A percentile compares a stretch with the other conserved stretches of the same genome.
Evolutionary conservation across 2,888 invertebrate species (phyloP).

Genomic region (Ommatoiulus sabulosus): DNA sequence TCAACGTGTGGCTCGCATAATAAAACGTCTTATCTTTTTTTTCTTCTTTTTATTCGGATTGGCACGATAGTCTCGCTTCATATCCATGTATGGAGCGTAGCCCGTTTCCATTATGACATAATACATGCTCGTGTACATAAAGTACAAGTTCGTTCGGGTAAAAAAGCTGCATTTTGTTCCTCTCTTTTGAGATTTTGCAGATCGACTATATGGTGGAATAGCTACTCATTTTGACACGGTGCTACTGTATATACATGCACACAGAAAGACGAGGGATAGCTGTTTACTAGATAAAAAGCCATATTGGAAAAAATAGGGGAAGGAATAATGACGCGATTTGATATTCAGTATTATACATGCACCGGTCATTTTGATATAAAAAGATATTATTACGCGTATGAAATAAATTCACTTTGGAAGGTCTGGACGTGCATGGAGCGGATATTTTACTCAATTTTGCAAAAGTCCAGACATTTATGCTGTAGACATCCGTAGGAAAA

Average conservation of each 20-base stretch:
- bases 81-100: neutral
- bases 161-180: neutral
- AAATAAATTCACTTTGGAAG: neutral
- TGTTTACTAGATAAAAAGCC: slow-evolving; percentile 24
- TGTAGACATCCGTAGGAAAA: no score
- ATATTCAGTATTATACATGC: neutral
- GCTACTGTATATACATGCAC: neutral
- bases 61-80: neutral
- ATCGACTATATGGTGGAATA: neutral
- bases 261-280: neutral
- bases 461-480: no score
- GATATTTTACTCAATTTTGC: neutral
- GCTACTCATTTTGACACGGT: neutral
- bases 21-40: slow-evolving; percentile 4
- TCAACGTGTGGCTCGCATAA: slow-evolving; percentile 36
- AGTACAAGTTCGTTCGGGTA: neutral
- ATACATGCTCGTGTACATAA: slow-evolving; percentile 13
- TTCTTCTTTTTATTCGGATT: slow-evolving; percentile 8
- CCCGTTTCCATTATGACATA: neutral
- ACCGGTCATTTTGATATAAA: neutral
- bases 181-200: neutral
- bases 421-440: neutral
- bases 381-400: neutral
- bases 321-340: neutral
- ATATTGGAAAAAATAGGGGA: neutral